phyloP scores from a whole-genome alignment of 2,888 invertebrate species.

The Phalangium opilio region DNA sequence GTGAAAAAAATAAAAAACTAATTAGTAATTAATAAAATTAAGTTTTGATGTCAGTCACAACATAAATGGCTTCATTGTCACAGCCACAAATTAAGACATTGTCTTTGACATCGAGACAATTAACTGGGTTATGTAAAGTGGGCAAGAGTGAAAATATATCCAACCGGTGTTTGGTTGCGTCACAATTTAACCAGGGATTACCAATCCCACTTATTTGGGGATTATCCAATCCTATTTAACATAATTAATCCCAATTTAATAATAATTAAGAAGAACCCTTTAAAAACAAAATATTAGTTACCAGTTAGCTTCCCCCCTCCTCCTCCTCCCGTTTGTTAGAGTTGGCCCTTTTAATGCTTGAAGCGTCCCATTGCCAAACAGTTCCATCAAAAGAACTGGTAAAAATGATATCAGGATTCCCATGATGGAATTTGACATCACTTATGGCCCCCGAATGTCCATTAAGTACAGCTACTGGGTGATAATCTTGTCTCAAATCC shows the following conservation, averaged over 20 bases:
- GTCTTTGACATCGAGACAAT: slow-evolving; percentile 60
- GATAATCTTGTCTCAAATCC: slow-evolving; percentile 70
- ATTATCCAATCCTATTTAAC: too few species aligned
- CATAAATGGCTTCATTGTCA: slow-evolving; percentile 75
- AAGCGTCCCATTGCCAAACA: slow-evolving; percentile 77
- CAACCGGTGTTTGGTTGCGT: slow-evolving; percentile 47
- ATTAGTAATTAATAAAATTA: not conserved
- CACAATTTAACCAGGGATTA: slow-evolving; percentile 48
- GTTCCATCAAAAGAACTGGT: slow-evolving; percentile 67
- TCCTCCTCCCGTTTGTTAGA: not conserved
- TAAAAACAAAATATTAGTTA: too few species aligned
- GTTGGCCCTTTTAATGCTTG: slow-evolving; percentile 22
- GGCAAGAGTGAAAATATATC: slow-evolving; percentile 58
- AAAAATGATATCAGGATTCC: slow-evolving; percentile 66
- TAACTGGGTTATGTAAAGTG: slow-evolving; percentile 58
- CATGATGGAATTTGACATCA: slow-evolving; percentile 76
- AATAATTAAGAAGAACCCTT: too few species aligned
- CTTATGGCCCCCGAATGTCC: slow-evolving; percentile 56
- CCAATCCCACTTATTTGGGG: not conserved
- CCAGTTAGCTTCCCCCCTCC: too few species aligned
- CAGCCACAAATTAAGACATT: slow-evolving; percentile 63
- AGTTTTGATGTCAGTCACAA: slow-evolving; percentile 34
- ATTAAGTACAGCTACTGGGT: slow-evolving; percentile 62
- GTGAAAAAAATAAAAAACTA: too few species aligned
- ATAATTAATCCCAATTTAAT: too few species aligned